Conservation (phyloP, 2,888 invertebrate genomes). For the Cryptosula pallasiana region DNA sequence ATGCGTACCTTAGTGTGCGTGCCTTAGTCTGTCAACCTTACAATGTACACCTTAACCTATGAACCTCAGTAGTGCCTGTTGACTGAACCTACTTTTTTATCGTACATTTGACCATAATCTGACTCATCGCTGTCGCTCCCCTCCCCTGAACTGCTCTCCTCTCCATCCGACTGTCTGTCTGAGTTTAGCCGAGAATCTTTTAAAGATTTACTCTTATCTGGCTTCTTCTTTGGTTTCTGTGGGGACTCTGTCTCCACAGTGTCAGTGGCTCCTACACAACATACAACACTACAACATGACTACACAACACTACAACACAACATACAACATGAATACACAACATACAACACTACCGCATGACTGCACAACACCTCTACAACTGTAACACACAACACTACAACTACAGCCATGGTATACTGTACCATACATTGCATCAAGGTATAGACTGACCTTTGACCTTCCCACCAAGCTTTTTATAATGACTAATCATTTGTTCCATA, state of each 20-base stretch:
- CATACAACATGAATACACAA: not conserved
- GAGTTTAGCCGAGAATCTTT: not conserved
- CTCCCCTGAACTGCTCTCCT: conserved; percentile 28
- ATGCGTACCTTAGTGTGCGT: no score
- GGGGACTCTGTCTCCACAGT: not conserved
- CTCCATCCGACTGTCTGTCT: conserved; percentile 24
- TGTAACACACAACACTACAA: no score
- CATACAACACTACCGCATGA: no score
- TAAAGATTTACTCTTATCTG: not conserved
- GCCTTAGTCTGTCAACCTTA: no score
- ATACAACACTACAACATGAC: not conserved
- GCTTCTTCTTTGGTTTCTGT: not conserved
- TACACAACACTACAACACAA: not conserved
- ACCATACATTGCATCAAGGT: no score
- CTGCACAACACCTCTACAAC: no score
- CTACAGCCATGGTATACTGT: no score
- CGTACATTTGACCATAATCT: conserved; percentile 29
- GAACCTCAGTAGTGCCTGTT: no score
- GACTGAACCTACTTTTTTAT: conserved; percentile 26
- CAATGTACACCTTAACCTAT: no score
- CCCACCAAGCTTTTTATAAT: conserved; percentile 37
- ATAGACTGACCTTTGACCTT: conserved; percentile 30
- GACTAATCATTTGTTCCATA: conserved; percentile 65
- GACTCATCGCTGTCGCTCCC: conserved; percentile 30
- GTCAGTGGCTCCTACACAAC: not conserved